phyloP scores from a whole-genome alignment of 1,140 invertebrate genomes.

The Heliconius hewitsoni region DNA sequence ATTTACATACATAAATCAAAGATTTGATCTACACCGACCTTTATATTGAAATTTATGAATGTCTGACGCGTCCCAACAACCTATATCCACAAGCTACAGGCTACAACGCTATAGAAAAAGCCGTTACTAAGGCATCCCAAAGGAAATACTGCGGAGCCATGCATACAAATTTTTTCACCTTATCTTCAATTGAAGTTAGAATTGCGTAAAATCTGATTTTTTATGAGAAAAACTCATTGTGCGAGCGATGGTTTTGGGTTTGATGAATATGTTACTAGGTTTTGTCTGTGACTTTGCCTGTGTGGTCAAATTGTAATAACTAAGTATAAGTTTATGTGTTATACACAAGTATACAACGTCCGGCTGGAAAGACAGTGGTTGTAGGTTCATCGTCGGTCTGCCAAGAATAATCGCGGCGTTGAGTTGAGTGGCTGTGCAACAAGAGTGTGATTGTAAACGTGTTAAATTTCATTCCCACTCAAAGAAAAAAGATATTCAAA shows the following conservation, averaged over 20 bases:
- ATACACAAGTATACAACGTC: too few relatives aligned
- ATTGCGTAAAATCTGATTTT: not conserved
- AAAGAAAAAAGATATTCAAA: too few relatives aligned
- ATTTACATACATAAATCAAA: not conserved
- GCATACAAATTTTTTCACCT: conserved; percentile 4
- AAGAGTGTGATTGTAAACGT: too few relatives aligned
- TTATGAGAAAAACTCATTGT: not conserved
- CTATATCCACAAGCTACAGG: not conserved
- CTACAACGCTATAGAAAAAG: not conserved
- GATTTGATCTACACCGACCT: not conserved
- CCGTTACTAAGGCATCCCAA: not conserved
- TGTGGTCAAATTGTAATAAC: too few relatives aligned
- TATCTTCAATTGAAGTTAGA: not conserved
- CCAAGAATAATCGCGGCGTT: too few relatives aligned
- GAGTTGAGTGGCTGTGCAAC: too few relatives aligned
- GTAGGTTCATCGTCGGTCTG: too few relatives aligned
- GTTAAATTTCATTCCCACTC: too few relatives aligned
- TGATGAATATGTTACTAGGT: not conserved
- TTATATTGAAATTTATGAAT: conserved; percentile 2
- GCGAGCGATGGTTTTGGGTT: not conserved
- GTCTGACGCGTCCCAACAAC: not conserved
- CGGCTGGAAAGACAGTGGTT: too few relatives aligned
- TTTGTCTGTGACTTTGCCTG: too few relatives aligned
- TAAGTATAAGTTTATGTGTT: too few relatives aligned
- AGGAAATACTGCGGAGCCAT: conserved; percentile 8